A percentile compares a stretch with the other conserved stretches of the same genome.
phyloP scores from a whole-genome alignment of 2,113 vertebrate species.

The Regulus satrapa region DNA sequence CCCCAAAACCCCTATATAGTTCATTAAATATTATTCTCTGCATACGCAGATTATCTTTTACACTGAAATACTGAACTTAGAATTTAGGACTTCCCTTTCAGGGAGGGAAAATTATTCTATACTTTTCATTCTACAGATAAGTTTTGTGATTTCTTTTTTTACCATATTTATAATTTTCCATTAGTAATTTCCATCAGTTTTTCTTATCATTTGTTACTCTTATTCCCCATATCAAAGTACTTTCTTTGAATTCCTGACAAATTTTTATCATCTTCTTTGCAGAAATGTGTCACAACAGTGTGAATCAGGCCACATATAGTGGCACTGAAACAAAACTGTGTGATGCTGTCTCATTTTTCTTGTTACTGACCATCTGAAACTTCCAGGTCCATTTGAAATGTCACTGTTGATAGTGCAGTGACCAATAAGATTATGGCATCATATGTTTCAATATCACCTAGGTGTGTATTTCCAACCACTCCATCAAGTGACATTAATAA shows the following conservation, averaged over 20 bases:
- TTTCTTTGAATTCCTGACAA: not conserved
- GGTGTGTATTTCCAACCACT: not conserved
- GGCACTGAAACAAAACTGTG: not conserved
- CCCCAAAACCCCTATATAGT: too few species aligned
- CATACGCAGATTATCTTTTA: not conserved
- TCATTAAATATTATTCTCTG: not conserved
- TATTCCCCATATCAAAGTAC: not conserved
- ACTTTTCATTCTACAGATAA: not conserved
- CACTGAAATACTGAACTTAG: not conserved
- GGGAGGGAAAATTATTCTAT: not conserved
- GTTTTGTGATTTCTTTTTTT: not conserved
- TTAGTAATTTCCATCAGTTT: not conserved
- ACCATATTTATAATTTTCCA: not conserved
- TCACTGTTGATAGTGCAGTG: not conserved
- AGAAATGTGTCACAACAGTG: not conserved
- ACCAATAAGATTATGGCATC: not conserved
- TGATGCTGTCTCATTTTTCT: not conserved
- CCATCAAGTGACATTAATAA: not conserved
- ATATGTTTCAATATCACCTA: not conserved
- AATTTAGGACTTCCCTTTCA: not conserved
- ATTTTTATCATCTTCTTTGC: not conserved
- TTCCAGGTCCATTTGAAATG: not conserved
- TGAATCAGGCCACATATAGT: not conserved
- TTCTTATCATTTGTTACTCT: not conserved
- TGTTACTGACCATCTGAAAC: not conserved